Evolutionary conservation across 2,888 invertebrate species (phyloP).

Genomic region (Dysmachus trigonus): DNA sequence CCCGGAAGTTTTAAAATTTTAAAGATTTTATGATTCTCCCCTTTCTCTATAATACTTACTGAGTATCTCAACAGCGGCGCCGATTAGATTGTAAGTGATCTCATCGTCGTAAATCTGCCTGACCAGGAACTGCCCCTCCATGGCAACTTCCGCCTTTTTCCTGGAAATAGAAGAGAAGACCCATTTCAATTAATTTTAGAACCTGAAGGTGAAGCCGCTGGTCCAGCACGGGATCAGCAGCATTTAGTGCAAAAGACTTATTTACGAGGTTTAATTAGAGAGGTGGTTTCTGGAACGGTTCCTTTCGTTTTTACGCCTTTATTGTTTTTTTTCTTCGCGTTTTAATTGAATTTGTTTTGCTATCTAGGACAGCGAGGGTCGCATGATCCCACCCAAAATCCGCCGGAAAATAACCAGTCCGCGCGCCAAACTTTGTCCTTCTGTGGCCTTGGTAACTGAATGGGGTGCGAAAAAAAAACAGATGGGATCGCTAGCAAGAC

Average conservation of each 20-base stretch:
- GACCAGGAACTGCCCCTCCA: conserved; percentile 95
- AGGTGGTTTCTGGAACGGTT: conserved; percentile 13
- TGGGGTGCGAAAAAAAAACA: not conserved
- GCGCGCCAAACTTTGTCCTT: not conserved
- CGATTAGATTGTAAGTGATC: conserved; percentile 91
- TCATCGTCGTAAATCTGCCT: conserved; percentile 95
- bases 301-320: conserved; percentile 9
- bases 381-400: not conserved
- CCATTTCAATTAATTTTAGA: conserved; percentile 28
- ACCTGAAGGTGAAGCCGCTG: not conserved
- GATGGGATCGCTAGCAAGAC: not conserved
- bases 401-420: not conserved
- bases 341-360: not conserved
- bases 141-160: conserved; percentile 89
- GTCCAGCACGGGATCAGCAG: not conserved
- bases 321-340: not conserved
- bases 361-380: not conserved
- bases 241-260: conserved; percentile 22
- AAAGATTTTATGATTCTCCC: not conserved
- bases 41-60: conserved; percentile 70
- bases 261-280: conserved; percentile 35
- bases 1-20: not conserved
- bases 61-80: conserved; percentile 89
- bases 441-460: not conserved
- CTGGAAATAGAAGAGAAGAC: conserved; percentile 66